Evolutionary conservation across 2,888 invertebrate species (phyloP).

Genomic region (Dicranocentrus wangi): DNA sequence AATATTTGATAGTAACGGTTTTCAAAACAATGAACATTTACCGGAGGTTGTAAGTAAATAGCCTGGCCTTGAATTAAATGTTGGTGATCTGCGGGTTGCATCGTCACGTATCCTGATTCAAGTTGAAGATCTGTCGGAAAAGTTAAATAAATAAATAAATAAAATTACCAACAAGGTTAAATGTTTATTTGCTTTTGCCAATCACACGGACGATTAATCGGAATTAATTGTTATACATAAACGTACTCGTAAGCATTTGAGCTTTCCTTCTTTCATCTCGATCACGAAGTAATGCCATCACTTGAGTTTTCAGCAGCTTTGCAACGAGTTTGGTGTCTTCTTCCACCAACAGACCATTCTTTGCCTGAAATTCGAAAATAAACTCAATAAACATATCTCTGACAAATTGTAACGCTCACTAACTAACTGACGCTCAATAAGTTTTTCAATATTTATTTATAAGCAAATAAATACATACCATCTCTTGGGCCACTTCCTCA

Average conservation of each 20-base stretch:
- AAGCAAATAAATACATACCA: too few species aligned
- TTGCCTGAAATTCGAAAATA: slow-evolving; percentile 78
- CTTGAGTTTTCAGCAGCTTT: slow-evolving; percentile 92
- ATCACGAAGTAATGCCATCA: slow-evolving; percentile 82
- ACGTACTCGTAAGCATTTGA: slow-evolving; percentile 64
- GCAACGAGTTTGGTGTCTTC: slow-evolving; percentile 94
- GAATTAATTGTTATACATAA: too few species aligned
- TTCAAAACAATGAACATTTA: too few species aligned
- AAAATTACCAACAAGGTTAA: too few species aligned
- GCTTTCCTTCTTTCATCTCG: slow-evolving; percentile 77
- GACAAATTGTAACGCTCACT: neutral
- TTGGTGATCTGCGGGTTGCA: slow-evolving; percentile 73
- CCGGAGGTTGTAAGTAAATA: slow-evolving; percentile 69
- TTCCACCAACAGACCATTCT: slow-evolving; percentile 94
- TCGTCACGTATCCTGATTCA: slow-evolving; percentile 74
- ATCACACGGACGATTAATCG: too few species aligned
- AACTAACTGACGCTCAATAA: too few species aligned
- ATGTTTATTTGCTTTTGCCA: neutral
- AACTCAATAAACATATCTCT: neutral
- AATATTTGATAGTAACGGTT: too few species aligned
- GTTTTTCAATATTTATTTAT: too few species aligned
- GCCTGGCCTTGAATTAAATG: slow-evolving; percentile 70
- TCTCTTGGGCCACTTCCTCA: slow-evolving; percentile 94
- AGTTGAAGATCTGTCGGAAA: slow-evolving; percentile 70
- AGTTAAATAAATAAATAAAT: too few species aligned